These are phyloP conservation scores for Corydoras maculifer DNA, from an alignment of 2,113 vertebrate species.

Conservation along the genomic window DNA sequence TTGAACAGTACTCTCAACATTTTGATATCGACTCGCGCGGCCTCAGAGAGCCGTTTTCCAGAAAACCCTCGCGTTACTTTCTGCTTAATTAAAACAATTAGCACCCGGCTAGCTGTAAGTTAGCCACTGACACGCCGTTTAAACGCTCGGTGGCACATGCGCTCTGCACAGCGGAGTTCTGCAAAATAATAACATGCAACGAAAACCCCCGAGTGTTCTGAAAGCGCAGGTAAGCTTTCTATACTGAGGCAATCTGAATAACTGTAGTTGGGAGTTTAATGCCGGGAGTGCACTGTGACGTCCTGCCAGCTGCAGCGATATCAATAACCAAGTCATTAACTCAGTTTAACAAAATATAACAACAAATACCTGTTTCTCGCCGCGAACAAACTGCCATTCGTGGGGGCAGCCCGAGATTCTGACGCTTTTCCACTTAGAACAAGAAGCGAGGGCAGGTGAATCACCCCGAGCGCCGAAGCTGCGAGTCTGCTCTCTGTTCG, in stretches of 20 bases:
- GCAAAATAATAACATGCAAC: too few species aligned
- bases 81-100: background rate
- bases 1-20: too few species aligned
- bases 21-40: too few species aligned
- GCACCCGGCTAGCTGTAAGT: background rate
- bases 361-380: constrained; percentile 1
- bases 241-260: too few species aligned
- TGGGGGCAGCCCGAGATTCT: background rate
- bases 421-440: background rate
- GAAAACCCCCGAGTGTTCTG: too few species aligned
- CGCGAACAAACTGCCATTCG: background rate
- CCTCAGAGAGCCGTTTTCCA: background rate
- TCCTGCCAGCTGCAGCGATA: background rate
- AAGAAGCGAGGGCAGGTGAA: background rate
- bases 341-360: background rate
- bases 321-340: background rate
- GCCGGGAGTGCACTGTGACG: background rate
- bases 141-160: background rate
- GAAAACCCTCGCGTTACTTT: background rate
- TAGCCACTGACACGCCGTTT: background rate
- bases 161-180: too few species aligned
- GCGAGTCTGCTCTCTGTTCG: background rate
- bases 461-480: background rate
- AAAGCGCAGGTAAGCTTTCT: too few species aligned
- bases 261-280: background rate